A percentile compares a stretch with the other conserved stretches of the same genome.
Conservation (phyloP, 1,140 invertebrate species). For the Drosophila funebris region DNA sequence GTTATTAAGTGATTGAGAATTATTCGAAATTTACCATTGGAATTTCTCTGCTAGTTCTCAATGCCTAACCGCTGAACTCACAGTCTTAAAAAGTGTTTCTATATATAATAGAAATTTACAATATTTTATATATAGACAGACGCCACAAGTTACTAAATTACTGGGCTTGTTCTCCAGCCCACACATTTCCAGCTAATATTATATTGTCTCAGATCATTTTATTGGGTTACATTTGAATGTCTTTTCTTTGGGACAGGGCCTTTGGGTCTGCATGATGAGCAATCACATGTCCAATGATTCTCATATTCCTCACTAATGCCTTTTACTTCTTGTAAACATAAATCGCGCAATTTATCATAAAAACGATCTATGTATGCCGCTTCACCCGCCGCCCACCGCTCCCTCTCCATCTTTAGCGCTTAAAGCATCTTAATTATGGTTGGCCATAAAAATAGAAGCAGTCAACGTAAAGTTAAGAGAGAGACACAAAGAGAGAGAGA, state of each 20-base stretch:
- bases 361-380: conserved; percentile 16
- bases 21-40: too few relatives aligned
- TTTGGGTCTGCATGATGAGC: conserved; percentile 25
- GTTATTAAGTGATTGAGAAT: too few relatives aligned
- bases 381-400: background rate
- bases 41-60: too few relatives aligned
- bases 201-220: conserved; percentile 25
- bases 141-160: conserved; percentile 24
- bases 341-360: conserved; percentile 45
- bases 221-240: conserved; percentile 17
- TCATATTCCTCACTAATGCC: conserved; percentile 20
- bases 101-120: conserved; percentile 9
- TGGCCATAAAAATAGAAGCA: conserved; percentile 44
- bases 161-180: conserved; percentile 25
- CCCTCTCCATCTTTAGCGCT: background rate
- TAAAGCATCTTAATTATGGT: conserved; percentile 42
- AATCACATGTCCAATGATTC: conserved; percentile 22
- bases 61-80: too few relatives aligned
- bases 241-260: conserved; percentile 25
- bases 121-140: conserved; percentile 5
- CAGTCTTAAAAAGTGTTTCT: background rate
- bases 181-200: conserved; percentile 20
- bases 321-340: conserved; percentile 32
- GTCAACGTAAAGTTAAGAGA: background rate
- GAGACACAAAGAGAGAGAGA: conserved; percentile 13